A percentile compares a stretch with the other conserved stretches of the same genome.
Evolutionary conservation across 1,140 invertebrate species (phyloP).

Genomic region (Babylonia areolata): DNA sequence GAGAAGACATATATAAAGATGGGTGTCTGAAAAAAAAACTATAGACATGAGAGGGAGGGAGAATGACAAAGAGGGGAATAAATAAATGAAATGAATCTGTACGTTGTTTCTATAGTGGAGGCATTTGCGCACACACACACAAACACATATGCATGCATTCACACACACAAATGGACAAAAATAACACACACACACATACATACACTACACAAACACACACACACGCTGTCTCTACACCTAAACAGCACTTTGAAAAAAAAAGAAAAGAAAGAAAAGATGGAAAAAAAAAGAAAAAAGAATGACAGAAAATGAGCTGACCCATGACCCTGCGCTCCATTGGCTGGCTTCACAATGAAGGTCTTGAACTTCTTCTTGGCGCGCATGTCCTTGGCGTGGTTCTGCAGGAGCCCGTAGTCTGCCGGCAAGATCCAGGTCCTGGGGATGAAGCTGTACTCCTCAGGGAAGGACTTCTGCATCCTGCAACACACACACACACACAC

Average conservation of each 20-base stretch:
- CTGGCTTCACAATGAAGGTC: conserved; percentile 75
- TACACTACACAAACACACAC: background rate
- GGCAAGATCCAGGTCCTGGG: conserved; percentile 76
- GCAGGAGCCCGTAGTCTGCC: conserved; percentile 67
- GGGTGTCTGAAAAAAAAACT: too few relatives aligned
- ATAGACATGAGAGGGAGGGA: too few relatives aligned
- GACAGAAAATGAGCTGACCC: conserved; percentile 64
- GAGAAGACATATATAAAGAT: too few relatives aligned
- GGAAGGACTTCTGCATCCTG: conserved; percentile 71
- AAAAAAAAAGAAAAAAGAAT: background rate
- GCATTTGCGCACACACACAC: background rate
- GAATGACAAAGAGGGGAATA: too few relatives aligned
- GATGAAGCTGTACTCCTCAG: conserved; percentile 74
- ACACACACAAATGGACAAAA: background rate
- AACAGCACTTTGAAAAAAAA: background rate
- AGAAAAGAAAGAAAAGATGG: background rate
- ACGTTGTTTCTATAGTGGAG: too few relatives aligned
- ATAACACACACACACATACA: conserved; percentile 15
- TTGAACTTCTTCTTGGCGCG: conserved; percentile 72
- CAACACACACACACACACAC: conserved; percentile 18
- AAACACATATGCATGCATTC: background rate
- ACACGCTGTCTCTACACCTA: background rate
- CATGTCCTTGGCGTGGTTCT: conserved; percentile 72
- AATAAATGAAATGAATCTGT: too few relatives aligned
- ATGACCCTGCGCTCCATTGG: conserved; percentile 76